phyloP scores from a whole-genome alignment of 1,140 invertebrate species.

The Gryllus bimaculatus region DNA sequence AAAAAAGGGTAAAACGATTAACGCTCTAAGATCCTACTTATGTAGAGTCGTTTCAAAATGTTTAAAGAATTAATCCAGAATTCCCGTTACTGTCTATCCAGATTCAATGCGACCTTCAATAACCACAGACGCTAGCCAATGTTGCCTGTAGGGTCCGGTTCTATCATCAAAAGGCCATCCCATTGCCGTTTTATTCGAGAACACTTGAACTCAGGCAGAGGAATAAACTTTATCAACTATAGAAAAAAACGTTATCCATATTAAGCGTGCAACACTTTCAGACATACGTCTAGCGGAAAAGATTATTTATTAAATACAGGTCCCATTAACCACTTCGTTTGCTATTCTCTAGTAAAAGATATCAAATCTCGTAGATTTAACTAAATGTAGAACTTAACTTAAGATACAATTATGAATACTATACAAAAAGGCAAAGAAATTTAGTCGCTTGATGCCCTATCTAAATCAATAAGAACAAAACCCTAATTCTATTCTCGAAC shows the following conservation, averaged over 20 bases:
- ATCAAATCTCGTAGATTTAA: constrained; percentile 26
- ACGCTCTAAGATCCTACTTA: too few relatives aligned
- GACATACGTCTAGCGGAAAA: constrained; percentile 29
- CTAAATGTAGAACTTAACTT: constrained; percentile 30
- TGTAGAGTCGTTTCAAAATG: too few relatives aligned
- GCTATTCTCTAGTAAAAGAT: constrained; percentile 30
- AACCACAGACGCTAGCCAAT: too few relatives aligned
- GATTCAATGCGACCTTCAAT: too few relatives aligned
- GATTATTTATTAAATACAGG: constrained; percentile 32
- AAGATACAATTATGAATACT: constrained; percentile 28
- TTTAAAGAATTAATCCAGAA: too few relatives aligned
- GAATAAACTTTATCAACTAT: constrained; percentile 24
- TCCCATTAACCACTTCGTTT: constrained; percentile 33
- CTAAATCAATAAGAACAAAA: background rate
- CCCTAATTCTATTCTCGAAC: too few relatives aligned
- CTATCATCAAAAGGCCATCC: constrained; percentile 15
- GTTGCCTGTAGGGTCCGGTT: too few relatives aligned
- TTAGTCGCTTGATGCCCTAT: constrained; percentile 10
- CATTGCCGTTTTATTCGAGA: constrained; percentile 20
- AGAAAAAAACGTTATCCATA: constrained; percentile 25
- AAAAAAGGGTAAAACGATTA: too few relatives aligned
- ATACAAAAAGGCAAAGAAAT: constrained; percentile 22
- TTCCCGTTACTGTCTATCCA: too few relatives aligned
- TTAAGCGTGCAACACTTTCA: constrained; percentile 30
- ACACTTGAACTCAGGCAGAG: constrained; percentile 24